Conservation (phyloP, 2,888 invertebrate genomes). For the Archips xylosteana region DNA sequence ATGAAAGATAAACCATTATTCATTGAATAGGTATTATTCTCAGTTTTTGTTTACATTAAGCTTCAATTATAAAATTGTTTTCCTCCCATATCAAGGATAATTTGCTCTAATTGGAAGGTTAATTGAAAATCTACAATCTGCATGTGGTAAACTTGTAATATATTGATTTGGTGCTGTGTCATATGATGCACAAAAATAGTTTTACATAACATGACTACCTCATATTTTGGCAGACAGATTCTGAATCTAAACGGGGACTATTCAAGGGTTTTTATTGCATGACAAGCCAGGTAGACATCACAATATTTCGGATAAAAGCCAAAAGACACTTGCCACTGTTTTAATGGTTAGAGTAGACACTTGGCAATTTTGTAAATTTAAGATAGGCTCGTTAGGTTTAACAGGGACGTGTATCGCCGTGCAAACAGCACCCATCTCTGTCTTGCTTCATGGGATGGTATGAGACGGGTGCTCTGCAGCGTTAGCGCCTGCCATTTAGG, state of each 20-base stretch:
- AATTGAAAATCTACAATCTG: conserved; percentile 38
- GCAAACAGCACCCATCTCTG: not conserved
- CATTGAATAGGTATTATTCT: not conserved
- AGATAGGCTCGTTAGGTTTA: conserved; percentile 19
- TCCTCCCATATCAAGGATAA: conserved; percentile 6
- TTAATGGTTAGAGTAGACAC: conserved; percentile 15
- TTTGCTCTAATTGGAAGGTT: not conserved
- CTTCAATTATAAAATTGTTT: not conserved
- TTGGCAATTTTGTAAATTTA: conserved; percentile 36
- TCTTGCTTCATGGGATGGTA: not conserved
- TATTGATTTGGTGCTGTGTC: conserved; percentile 60
- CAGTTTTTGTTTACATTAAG: not conserved
- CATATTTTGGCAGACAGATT: conserved; percentile 75
- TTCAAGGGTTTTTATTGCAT: conserved; percentile 15
- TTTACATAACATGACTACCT: conserved; percentile 74
- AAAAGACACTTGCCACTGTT: conserved; percentile 27
- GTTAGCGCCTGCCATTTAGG: conserved; percentile 4
- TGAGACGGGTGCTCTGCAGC: not conserved
- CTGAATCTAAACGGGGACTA: conserved; percentile 39
- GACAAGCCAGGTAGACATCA: conserved; percentile 30
- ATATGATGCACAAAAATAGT: conserved; percentile 62
- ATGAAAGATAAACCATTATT: conserved; percentile 10
- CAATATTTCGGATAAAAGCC: conserved; percentile 17
- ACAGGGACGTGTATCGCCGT: not conserved
- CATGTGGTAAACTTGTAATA: conserved; percentile 44